phyloP scores from a whole-genome alignment of 2,888 invertebrate species.

The Willowsia nigromaculata region DNA sequence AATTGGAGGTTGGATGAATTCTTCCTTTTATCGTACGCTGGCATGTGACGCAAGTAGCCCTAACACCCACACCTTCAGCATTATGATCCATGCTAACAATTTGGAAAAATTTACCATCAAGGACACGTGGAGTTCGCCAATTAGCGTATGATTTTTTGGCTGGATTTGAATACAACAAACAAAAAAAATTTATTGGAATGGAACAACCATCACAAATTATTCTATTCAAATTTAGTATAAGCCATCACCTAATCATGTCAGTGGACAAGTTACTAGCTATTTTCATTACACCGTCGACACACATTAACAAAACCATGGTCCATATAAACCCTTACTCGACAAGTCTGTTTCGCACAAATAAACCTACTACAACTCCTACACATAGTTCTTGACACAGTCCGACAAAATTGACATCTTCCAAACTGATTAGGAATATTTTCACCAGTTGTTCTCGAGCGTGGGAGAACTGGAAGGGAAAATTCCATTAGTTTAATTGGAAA shows the following conservation, averaged over 20 bases:
- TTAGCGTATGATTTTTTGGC: not conserved
- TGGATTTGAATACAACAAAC: not conserved
- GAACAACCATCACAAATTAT: not conserved
- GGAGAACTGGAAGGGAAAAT: not conserved
- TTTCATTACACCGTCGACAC: not conserved
- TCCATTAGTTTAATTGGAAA: not conserved
- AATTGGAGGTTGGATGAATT: conserved; percentile 44
- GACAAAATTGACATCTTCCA: not conserved
- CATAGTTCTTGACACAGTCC: conserved; percentile 15
- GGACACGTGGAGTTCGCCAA: conserved; percentile 23
- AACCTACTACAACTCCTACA: not conserved
- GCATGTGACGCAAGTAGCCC: conserved; percentile 21
- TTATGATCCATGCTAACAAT: not conserved
- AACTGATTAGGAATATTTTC: not conserved
- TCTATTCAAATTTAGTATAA: too few relatives aligned
- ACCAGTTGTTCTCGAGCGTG: not conserved
- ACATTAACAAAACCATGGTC: not conserved
- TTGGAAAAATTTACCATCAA: conserved; percentile 39
- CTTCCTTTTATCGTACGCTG: not conserved
- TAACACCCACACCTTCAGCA: conserved; percentile 12
- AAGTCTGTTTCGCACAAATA: conserved; percentile 37
- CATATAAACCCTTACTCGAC: not conserved
- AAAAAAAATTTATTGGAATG: not conserved
- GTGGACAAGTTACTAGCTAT: too few relatives aligned
- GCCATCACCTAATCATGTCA: too few relatives aligned